A percentile compares a stretch with the other conserved stretches of the same genome.
These are phyloP conservation scores for Menidia menidia DNA, from an alignment of 2,797 vertebrate genomes.

Conservation along the genomic window DNA sequence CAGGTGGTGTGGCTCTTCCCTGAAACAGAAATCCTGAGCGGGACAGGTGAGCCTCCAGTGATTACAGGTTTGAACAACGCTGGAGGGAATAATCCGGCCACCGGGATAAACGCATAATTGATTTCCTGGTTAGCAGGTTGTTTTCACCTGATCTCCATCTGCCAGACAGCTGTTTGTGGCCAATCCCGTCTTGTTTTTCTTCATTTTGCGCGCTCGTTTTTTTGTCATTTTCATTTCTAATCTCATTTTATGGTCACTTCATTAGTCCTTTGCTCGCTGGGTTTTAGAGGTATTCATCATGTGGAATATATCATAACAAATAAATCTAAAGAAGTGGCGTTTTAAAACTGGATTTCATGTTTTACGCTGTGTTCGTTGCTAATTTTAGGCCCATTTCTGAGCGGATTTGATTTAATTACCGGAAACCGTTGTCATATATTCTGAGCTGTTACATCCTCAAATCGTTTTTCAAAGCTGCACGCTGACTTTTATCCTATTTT, in stretches of 20 bases:
- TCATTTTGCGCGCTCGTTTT: not conserved
- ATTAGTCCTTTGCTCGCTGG: not conserved
- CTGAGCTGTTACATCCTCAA: slow-evolving; percentile 36
- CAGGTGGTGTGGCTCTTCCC: not conserved
- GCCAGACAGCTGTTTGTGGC: slow-evolving; percentile 24
- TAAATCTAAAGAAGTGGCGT: slow-evolving; percentile 8
- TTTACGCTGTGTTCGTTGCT: not conserved
- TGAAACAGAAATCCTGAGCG: too few relatives aligned
- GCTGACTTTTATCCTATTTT: slow-evolving; percentile 28
- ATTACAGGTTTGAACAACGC: slow-evolving; percentile 32
- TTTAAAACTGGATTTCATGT: slow-evolving; percentile 6
- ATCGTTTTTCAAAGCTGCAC: slow-evolving; percentile 27
- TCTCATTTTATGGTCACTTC: not conserved
- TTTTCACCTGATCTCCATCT: slow-evolving; percentile 42
- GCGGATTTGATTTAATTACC: slow-evolving; percentile 37
- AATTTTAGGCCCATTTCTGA: slow-evolving; percentile 32
- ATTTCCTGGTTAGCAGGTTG: slow-evolving; percentile 29
- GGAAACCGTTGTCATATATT: slow-evolving; percentile 34
- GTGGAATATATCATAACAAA: not conserved
- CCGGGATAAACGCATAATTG: slow-evolving; percentile 27
- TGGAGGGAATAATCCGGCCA: not conserved
- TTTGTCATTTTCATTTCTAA: not conserved
- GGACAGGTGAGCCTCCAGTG: slow-evolving; percentile 37
- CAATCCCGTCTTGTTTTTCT: slow-evolving; percentile 1
- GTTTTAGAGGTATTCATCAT: rapidly evolving